These are phyloP conservation scores for Probaryconus sp. DNA, from an alignment of 1,140 invertebrate species.

Conservation along the genomic window DNA sequence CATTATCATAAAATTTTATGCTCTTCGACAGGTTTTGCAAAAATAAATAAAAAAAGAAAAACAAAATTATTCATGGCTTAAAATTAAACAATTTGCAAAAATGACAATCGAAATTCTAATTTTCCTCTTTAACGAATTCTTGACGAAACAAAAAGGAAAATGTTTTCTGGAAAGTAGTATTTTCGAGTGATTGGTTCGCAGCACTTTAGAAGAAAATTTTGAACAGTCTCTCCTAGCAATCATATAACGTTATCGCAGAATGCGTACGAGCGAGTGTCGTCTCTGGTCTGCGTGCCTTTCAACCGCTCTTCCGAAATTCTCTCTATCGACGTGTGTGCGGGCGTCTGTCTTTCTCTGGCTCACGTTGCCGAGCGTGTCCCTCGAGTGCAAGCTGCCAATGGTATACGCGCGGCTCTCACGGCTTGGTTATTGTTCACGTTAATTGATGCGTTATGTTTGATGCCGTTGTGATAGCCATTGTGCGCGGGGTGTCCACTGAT, in stretches of 20 bases:
- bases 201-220: constrained; percentile 39
- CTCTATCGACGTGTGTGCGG: constrained; percentile 47
- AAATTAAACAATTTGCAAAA: too few relatives aligned
- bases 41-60: too few relatives aligned
- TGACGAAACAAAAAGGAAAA: too few relatives aligned
- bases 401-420: constrained; percentile 55
- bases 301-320: constrained; percentile 57
- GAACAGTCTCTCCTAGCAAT: constrained; percentile 40
- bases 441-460: constrained; percentile 80
- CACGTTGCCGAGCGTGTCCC: constrained; percentile 43
- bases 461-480: constrained; percentile 79
- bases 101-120: too few relatives aligned
- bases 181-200: constrained; percentile 4
- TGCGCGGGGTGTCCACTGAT: constrained; percentile 78
- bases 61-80: too few relatives aligned
- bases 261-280: constrained; percentile 43
- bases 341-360: constrained; percentile 34
- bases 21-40: too few relatives aligned
- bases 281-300: constrained; percentile 44
- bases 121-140: too few relatives aligned
- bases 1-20: too few relatives aligned
- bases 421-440: constrained; percentile 78
- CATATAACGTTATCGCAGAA: constrained; percentile 52
- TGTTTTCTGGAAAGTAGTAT: neutral
- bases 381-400: constrained; percentile 52